Base-by-base conservation (phyloP, 2,888 invertebrate genomes). In the Anthrax anthrax region DNA sequence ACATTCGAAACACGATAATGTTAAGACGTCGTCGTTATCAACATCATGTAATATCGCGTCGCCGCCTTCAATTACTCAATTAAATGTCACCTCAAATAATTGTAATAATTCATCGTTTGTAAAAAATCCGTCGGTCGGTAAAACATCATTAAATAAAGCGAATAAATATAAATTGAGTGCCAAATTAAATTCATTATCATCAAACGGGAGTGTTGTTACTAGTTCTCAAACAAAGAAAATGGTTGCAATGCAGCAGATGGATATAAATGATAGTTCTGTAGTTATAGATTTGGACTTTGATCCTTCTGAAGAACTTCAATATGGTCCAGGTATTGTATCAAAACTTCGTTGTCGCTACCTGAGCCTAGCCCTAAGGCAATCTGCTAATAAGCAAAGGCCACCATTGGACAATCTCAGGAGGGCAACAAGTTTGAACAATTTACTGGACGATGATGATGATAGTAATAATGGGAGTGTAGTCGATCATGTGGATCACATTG, bases 281-380 rank as follows among this genome's bases (percentile, higher is more conserved):
- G 44, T 51, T 45, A 51, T 46, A 39, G 47, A 57, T 40, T 52
- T 55, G 38, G 57, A 59, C 45, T 59, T 65, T 58, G 77, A 78
- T 60, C 74, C 75, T 44, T 75, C 75, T 55, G 88, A 88, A 67
- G 90, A 90, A 63, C 71, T 90, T 48, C 81, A 84, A 61, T 90
- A 91, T 71, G 91, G 91, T 1, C 91, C 91, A 44, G 90, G 91
- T 48, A 90, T 91, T 61, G 91, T 91, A 37, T 87, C 85, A 60
- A 84, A 84, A 58, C 75, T 91, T 55, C 81, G 86, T 63, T 85
- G 86, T 62, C 82, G 87, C 61, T 91, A 90, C 65, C 75, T 91
- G 52, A 87, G 84, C 64, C 74, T 90, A 54, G 86, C 90, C 12
- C 69, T 89, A 51, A 75, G 88, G n/a, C 84, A 85, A 57, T 77